A percentile compares a stretch with the other conserved stretches of the same genome.
Evolutionary conservation across 2,888 invertebrate genomes (phyloP).

Genomic region (Eretmocerus hayati): DNA sequence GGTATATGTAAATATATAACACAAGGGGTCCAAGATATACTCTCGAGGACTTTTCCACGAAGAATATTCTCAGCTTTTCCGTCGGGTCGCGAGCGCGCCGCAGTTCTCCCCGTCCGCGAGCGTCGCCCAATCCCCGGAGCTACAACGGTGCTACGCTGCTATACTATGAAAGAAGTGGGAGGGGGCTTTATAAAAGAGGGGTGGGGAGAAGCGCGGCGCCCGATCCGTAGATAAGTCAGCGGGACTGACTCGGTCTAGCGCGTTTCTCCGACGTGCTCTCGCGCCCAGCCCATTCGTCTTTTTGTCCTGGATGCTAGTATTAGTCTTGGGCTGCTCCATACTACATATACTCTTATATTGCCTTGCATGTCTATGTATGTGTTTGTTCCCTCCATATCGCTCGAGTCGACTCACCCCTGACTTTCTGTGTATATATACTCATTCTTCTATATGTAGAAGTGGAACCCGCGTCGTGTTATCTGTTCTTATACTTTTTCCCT

Average conservation of each 20-base stretch:
- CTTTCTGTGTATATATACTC: too few relatives aligned
- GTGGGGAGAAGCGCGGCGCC: conserved; percentile 20
- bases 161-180: too few relatives aligned
- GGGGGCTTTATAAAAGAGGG: too few relatives aligned
- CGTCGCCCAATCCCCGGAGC: too few relatives aligned
- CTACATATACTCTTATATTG: conserved; percentile 18
- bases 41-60: conserved; percentile 22
- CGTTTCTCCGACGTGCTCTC: conserved; percentile 29
- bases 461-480: conserved; percentile 6
- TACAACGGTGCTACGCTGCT: too few relatives aligned
- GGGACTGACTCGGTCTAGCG: conserved; percentile 44
- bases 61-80: conserved; percentile 25
- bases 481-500: conserved; percentile 24
- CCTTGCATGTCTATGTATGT: conserved; percentile 1
- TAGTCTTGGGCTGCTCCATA: too few relatives aligned
- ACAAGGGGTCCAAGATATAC: conserved; percentile 13
- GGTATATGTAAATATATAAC: too few relatives aligned
- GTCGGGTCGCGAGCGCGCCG: conserved; percentile 11
- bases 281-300: conserved; percentile 18
- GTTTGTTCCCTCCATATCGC: conserved; percentile 4
- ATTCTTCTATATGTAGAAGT: too few relatives aligned
- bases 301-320: conserved; percentile 25
- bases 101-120: too few relatives aligned
- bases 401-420: conserved; percentile 11
- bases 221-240: conserved; percentile 40